Conservation (phyloP, 2,797 vertebrate species). For the Todus mexicanus region DNA sequence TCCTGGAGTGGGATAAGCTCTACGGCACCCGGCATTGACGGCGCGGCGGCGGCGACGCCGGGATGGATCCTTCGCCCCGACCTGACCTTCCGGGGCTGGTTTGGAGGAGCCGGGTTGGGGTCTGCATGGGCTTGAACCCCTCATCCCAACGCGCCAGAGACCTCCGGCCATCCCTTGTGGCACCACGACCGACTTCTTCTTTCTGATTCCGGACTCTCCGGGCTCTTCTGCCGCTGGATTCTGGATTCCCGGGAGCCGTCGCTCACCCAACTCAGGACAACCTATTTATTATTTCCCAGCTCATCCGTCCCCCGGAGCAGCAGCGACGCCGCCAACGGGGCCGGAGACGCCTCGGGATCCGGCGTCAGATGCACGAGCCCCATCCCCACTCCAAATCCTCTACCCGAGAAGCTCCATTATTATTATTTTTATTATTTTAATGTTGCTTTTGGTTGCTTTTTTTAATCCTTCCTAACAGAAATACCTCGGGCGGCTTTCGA, state of each 20-base stretch:
- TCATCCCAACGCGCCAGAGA: neutral
- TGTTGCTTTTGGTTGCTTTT: too few species aligned
- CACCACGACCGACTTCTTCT: neutral
- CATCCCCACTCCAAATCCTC: neutral
- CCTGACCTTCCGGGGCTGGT: neutral
- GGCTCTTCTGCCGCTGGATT: neutral
- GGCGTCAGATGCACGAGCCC: neutral
- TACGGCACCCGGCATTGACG: conserved; percentile 87
- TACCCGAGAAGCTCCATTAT: neutral
- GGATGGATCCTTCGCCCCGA: neutral
- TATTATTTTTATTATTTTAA: neutral
- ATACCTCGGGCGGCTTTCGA: neutral
- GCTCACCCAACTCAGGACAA: conserved; percentile 82
- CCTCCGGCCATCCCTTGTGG: neutral
- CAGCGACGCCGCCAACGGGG: neutral
- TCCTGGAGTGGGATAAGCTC: conserved; percentile 94
- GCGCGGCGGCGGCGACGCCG: neutral
- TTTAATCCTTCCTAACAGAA: neutral
- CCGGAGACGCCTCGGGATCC: neutral
- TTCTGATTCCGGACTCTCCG: neutral
- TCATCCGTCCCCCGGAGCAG: neutral
- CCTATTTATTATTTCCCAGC: conserved; percentile 84
- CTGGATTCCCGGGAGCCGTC: neutral
- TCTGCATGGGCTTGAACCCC: neutral
- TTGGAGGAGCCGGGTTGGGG: neutral